Percentiles rank a stretch among this genome's conserved stretches.
These are phyloP conservation scores for Cheilosia soror DNA, from an alignment of 2,888 invertebrate genomes.

Conservation along the genomic window DNA sequence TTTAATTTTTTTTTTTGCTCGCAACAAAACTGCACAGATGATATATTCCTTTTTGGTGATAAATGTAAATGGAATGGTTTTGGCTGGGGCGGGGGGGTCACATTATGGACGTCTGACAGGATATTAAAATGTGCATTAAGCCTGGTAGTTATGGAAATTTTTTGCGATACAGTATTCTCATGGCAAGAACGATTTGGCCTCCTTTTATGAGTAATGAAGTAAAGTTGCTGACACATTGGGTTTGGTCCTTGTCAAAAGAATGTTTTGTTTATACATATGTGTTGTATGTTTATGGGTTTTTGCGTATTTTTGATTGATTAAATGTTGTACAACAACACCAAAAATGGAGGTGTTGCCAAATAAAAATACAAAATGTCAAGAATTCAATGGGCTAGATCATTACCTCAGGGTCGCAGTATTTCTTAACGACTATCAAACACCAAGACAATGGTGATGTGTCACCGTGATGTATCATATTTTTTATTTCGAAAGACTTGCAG, in stretches of 20 bases:
- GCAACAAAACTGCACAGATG: conserved; percentile 6
- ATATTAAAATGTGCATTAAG: conserved; percentile 26
- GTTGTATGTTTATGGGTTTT: neutral
- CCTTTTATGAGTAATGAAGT: neutral
- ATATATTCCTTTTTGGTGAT: conserved; percentile 14
- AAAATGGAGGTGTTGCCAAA: too few relatives aligned
- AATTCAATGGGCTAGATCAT: too few relatives aligned
- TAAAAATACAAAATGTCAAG: too few relatives aligned
- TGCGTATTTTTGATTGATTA: neutral
- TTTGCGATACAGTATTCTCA: neutral
- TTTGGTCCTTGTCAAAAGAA: too few relatives aligned
- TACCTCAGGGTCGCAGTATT: too few relatives aligned
- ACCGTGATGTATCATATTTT: neutral
- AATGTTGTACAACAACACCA: too few relatives aligned
- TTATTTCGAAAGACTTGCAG: neutral
- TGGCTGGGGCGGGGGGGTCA: neutral
- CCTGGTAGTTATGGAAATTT: neutral
- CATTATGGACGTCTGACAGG: conserved; percentile 20
- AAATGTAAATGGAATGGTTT: conserved; percentile 11
- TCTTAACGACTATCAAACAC: too few relatives aligned
- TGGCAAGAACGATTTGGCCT: neutral
- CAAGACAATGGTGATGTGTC: too few relatives aligned
- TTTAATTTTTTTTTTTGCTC: neutral
- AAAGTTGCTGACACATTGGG: neutral
- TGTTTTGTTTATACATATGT: too few relatives aligned